Percentiles rank a stretch among this genome's conserved stretches.
These are phyloP conservation scores for Mystacides longicornis DNA, from an alignment of 2,888 invertebrate genomes.

Conservation along the genomic window DNA sequence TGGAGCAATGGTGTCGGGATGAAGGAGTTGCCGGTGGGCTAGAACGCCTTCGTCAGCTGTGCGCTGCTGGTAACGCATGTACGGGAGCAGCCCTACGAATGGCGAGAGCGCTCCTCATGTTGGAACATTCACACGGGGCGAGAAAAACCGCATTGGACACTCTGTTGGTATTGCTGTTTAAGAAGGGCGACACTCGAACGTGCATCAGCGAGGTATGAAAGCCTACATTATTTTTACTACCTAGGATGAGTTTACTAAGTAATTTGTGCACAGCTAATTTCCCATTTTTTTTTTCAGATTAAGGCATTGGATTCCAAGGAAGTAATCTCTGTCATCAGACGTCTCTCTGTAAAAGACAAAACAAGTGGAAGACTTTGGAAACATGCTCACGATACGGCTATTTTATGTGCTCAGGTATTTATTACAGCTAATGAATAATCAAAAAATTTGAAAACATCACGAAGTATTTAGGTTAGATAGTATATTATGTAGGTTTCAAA, in stretches of 20 bases:
- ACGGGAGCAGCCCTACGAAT: conserved; percentile 55
- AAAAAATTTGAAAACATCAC: too few relatives aligned
- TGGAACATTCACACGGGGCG: conserved; percentile 28
- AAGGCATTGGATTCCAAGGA: conserved; percentile 18
- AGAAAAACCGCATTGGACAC: conserved; percentile 15
- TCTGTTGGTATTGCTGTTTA: conserved; percentile 17
- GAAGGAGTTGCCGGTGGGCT: conserved; percentile 54
- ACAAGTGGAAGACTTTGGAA: conserved; percentile 41
- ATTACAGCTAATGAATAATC: too few relatives aligned
- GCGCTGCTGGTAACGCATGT: conserved; percentile 52
- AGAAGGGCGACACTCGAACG: conserved; percentile 12
- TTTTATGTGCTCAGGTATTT: conserved; percentile 40
- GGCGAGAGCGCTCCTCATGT: conserved; percentile 48
- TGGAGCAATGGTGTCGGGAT: conserved; percentile 51
- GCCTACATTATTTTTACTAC: too few relatives aligned
- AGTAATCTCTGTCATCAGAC: conserved; percentile 32
- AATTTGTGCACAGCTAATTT: too few relatives aligned
- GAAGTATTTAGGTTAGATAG: too few relatives aligned
- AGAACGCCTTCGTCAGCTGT: conserved; percentile 54
- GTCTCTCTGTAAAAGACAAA: conserved; percentile 37
- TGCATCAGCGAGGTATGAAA: conserved; percentile 21
- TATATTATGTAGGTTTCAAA: too few relatives aligned
- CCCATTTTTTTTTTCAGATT: conserved; percentile 16
- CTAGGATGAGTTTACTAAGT: too few relatives aligned
- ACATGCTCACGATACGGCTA: conserved; percentile 43